Base-by-base conservation (phyloP, 2,113 vertebrate species). In the Perca schrenkii region DNA sequence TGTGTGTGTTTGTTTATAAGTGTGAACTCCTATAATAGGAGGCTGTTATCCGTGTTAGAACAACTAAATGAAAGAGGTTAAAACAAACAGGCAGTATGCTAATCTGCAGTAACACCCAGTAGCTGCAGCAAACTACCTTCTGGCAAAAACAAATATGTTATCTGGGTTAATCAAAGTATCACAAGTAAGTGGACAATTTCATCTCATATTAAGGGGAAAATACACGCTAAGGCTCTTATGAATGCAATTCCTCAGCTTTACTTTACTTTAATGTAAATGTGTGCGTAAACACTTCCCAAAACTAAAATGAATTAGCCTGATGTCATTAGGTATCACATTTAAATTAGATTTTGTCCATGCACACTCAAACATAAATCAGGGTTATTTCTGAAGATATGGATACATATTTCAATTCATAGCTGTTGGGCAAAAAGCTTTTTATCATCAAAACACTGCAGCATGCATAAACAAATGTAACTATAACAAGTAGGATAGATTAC, bases 71-170 rank as follows among this genome's bases (percentile, higher is more conserved):
- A 84, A 88, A 91, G 80, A 60, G 82, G 49, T 74, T 70, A 74
- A 77, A 86, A 80, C 80, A 88, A 89, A 90, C 79, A 83, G 52
- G 46, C 49, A 53, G 61, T 77, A 84, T 85, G 83, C 57, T 86
- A 87, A 91, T 88, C 10, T 2, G 49, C 22, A 50, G 46, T 21
- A 43, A 67, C 67, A 61, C 64, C 54, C 54, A 66, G 54, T 40
- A 61, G 64, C 71, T 81, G 19, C 31, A 64, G 25, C 7, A 58
- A 76, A 87, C 49, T 73, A 66, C 67, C 82, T 81, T 71, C 53
- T 77, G 79, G 60, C 36, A 88, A 83, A 43, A 85, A 86, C 74
- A 88, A 85, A 79, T 56, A 73, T 25, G 43, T 86, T 77, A 83
- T 85, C 62, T 52, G 25, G 57, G 79, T 81, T 89, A 79, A 89